These are phyloP conservation scores for Gephyroberyx darwinii DNA, from an alignment of 2,797 vertebrate species.

Conservation along the genomic window DNA sequence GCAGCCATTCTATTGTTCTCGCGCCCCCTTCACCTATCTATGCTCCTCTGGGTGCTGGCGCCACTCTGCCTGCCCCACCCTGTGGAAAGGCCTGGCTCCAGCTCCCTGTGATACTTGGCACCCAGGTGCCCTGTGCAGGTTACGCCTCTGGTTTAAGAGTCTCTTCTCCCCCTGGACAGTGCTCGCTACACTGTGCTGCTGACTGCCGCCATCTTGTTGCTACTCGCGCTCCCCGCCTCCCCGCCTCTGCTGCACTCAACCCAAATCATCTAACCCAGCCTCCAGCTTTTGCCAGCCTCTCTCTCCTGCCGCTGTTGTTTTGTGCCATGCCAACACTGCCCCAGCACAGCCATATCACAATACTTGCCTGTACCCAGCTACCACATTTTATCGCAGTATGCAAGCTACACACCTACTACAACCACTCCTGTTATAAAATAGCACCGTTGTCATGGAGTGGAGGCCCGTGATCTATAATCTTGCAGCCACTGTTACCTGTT, in stretches of 20 bases:
- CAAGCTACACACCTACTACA: not conserved
- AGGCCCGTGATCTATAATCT: no score
- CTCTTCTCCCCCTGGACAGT: conserved; percentile 63
- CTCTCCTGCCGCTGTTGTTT: conserved; percentile 44
- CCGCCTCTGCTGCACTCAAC: conserved; percentile 63
- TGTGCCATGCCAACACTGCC: conserved; percentile 40
- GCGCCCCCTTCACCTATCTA: conserved; percentile 61
- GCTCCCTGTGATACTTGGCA: conserved; percentile 72
- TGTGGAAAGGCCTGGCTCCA: conserved; percentile 54
- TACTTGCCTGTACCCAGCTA: conserved; percentile 41
- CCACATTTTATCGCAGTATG: conserved; percentile 52
- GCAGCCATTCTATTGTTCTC: conserved; percentile 80
- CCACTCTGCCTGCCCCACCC: conserved; percentile 57
- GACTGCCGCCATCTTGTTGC: conserved; percentile 77
- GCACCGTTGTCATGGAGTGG: not conserved
- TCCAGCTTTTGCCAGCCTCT: conserved; percentile 50
- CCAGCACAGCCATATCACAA: conserved; percentile 41
- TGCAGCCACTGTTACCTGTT: no score
- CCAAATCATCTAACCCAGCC: conserved; percentile 58
- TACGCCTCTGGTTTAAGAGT: conserved; percentile 41
- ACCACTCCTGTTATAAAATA: no score
- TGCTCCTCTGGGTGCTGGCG: conserved; percentile 60
- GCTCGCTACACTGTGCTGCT: conserved; percentile 66
- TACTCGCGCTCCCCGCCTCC: conserved; percentile 60
- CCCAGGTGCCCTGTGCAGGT: conserved; percentile 62